These are phyloP conservation scores for Thinocorus orbignyianus DNA, from an alignment of 2,113 vertebrate genomes.

Conservation along the genomic window DNA sequence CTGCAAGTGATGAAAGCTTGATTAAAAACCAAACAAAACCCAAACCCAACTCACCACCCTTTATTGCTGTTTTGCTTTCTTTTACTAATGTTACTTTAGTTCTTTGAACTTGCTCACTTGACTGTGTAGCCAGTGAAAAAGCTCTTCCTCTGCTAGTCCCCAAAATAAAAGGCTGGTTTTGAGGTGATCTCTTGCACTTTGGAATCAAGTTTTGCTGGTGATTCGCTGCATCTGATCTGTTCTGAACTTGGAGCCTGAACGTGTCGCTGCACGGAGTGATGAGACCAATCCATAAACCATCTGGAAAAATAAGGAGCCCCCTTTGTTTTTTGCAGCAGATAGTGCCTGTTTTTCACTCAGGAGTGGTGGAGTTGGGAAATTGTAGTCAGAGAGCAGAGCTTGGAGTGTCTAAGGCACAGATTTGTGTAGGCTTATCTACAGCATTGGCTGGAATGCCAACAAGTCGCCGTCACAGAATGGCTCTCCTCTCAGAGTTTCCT, in stretches of 20 bases:
- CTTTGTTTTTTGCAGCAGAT: not conserved
- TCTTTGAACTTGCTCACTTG: conserved; percentile 14
- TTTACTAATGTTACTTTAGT: conserved; percentile 25
- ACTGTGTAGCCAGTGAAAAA: conserved; percentile 5
- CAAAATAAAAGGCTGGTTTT: conserved; percentile 24
- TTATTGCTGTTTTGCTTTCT: conserved; percentile 50
- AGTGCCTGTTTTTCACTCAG: not conserved
- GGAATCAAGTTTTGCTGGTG: not conserved
- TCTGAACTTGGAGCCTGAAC: conserved; percentile 50
- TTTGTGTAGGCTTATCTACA: not conserved
- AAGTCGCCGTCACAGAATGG: not conserved
- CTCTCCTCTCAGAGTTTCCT: not conserved
- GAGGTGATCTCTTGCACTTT: not conserved
- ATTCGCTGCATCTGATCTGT: not conserved
- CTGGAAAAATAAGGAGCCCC: conserved; percentile 1
- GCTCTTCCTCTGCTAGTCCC: not conserved
- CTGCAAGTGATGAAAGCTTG: conserved; percentile 34
- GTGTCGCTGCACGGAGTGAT: not conserved
- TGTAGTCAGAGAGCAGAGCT: not conserved
- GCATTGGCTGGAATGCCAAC: not conserved
- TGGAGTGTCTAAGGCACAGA: not conserved
- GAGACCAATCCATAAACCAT: not conserved
- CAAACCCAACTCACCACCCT: conserved; percentile 27
- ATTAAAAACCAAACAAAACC: conserved; percentile 20
- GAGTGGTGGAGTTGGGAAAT: not conserved